Evolutionary conservation across 2,113 vertebrate genomes (phyloP).

Genomic region (Lanius collurio): DNA sequence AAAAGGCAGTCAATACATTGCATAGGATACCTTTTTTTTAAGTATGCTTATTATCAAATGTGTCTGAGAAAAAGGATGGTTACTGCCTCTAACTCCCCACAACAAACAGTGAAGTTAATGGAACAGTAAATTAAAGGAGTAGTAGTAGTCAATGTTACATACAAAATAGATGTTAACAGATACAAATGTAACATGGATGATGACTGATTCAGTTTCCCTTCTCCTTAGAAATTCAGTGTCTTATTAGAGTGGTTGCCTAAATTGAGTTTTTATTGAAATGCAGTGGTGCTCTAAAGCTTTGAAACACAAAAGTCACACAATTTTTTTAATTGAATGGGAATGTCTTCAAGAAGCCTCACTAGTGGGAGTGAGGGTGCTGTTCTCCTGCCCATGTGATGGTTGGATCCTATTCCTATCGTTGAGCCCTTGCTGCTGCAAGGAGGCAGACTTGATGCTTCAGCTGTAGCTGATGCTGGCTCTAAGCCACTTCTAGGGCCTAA

Average conservation of each 20-base stretch:
- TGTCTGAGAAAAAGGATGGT: slow-evolving; percentile 1
- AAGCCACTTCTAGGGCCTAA: background rate
- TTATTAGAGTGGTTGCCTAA: background rate
- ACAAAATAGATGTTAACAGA: slow-evolving; percentile 33
- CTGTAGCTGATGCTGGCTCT: background rate
- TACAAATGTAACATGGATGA: background rate
- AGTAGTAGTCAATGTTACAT: slow-evolving; percentile 13
- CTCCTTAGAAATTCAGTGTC: background rate
- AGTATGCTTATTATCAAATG: background rate
- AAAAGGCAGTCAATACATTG: slow-evolving; percentile 4
- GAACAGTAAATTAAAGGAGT: slow-evolving; percentile 46
- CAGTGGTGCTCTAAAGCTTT: background rate
- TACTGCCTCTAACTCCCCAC: slow-evolving; percentile 28
- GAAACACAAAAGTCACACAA: background rate
- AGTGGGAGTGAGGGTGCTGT: background rate
- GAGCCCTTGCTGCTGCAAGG: background rate
- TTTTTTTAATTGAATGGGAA: background rate
- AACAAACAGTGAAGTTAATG: slow-evolving; percentile 38
- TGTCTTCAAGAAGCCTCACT: background rate
- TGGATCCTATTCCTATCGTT: background rate
- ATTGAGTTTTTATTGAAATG: background rate
- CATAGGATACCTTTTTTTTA: background rate
- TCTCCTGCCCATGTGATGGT: background rate
- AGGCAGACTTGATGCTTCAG: background rate
- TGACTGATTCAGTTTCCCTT: background rate